Evolutionary conservation across 2,888 invertebrate species (phyloP).

Genomic region (Campopleginae sp.): DNA sequence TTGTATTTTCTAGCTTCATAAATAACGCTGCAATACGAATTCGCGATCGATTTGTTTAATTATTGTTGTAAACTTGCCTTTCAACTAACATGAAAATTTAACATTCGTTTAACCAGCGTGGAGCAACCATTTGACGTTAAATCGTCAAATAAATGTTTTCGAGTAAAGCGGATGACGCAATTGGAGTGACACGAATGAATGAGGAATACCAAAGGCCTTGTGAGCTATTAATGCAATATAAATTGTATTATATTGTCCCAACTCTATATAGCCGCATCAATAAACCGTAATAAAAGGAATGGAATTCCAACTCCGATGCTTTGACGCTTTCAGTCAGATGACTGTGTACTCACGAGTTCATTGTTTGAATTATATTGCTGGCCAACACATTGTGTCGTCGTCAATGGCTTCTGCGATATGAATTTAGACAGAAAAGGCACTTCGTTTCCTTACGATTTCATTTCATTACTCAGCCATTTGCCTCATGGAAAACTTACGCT

Average conservation of each 20-base stretch:
- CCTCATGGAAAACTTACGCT: not conserved
- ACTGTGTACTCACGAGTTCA: slow-evolving; percentile 58
- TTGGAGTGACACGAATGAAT: slow-evolving; percentile 32
- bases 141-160: slow-evolving; percentile 14
- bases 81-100: too few species aligned
- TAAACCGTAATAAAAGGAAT: slow-evolving; percentile 65
- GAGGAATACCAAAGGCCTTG: slow-evolving; percentile 41
- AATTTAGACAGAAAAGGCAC: slow-evolving; percentile 29
- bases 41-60: too few species aligned
- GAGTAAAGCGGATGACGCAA: slow-evolving; percentile 38
- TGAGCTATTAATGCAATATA: slow-evolving; percentile 47
- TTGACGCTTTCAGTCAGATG: slow-evolving; percentile 61
- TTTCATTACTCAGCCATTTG: not conserved
- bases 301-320: slow-evolving; percentile 63
- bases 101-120: too few species aligned
- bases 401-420: slow-evolving; percentile 36
- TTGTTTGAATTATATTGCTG: slow-evolving; percentile 65
- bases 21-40: too few species aligned
- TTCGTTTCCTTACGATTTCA: slow-evolving; percentile 4
- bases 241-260: slow-evolving; percentile 50
- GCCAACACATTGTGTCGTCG: slow-evolving; percentile 44
- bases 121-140: not conserved
- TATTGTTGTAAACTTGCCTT: too few species aligned
- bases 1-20: too few species aligned
- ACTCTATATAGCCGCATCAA: slow-evolving; percentile 55